Percentiles rank a stretch among this genome's conserved stretches.
Evolutionary conservation across 2,113 vertebrate genomes (phyloP).

Genomic region (Lampris incognitus): DNA sequence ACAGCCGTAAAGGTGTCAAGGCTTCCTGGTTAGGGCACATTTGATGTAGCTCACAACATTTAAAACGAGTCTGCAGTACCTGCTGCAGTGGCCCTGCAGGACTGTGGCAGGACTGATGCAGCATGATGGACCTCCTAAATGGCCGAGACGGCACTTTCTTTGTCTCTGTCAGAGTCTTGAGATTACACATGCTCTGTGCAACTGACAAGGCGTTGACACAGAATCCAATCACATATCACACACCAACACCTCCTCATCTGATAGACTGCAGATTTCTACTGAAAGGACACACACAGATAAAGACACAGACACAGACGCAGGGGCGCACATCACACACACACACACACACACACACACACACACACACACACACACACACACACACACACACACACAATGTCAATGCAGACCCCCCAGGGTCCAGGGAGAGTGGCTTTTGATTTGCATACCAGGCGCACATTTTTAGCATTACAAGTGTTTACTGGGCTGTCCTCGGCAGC

Average conservation of each 20-base stretch:
- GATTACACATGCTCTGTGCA: conserved; percentile 8
- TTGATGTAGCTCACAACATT: too few species aligned
- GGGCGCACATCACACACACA: not conserved
- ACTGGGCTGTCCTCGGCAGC: conserved; percentile 46
- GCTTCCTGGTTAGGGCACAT: too few species aligned
- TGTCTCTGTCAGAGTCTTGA: conserved; percentile 19
- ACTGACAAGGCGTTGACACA: conserved; percentile 41
- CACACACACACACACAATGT: conserved; percentile 18
- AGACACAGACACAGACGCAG: conserved; percentile 3
- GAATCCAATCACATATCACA: conserved; percentile 52
- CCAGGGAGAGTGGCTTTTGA: conserved; percentile 41
- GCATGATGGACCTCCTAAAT: not conserved
- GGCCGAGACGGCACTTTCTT: not conserved
- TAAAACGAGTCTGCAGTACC: too few species aligned
- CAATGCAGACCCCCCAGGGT: conserved; percentile 34
- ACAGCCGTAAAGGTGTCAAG: too few species aligned
- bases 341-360: conserved; percentile 9
- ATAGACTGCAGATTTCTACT: not conserved
- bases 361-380: conserved; percentile 10
- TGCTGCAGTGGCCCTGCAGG: not conserved
- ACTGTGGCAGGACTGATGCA: conserved; percentile 10
- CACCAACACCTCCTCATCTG: conserved; percentile 31
- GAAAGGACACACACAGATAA: conserved; percentile 20
- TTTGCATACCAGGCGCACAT: conserved; percentile 47
- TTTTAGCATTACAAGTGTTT: conserved; percentile 58